These are phyloP conservation scores for Trematocara caparti DNA, from an alignment of 2,797 vertebrate genomes.

Conservation along the genomic window DNA sequence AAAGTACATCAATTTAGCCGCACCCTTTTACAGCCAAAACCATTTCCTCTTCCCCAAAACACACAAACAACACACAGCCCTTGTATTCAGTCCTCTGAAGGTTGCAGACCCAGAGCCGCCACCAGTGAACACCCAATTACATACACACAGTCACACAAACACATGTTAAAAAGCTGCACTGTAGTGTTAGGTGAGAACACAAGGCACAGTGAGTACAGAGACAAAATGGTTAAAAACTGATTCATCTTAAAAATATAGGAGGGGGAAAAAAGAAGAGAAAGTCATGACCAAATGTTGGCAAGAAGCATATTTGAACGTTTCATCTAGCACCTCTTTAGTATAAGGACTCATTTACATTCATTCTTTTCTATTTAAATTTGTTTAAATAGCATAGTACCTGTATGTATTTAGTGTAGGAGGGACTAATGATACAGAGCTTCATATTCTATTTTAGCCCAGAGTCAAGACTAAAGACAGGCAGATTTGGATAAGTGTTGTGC, in stretches of 20 bases:
- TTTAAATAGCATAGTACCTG: neutral
- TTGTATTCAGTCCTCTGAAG: slow-evolving; percentile 36
- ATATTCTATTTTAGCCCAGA: neutral
- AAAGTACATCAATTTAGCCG: slow-evolving; percentile 13
- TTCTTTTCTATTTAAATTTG: neutral
- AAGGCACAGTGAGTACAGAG: neutral
- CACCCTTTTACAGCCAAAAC: slow-evolving; percentile 20
- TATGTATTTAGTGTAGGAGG: neutral
- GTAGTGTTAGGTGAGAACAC: neutral
- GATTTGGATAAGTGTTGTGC: neutral
- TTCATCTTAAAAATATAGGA: neutral
- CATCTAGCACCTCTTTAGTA: neutral
- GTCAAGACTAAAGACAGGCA: neutral
- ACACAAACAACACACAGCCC: slow-evolving; percentile 51
- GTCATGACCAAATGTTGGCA: neutral
- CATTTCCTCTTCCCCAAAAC: slow-evolving; percentile 50
- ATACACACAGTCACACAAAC: slow-evolving; percentile 1
- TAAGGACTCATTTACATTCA: neutral
- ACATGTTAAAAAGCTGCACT: slow-evolving; percentile 5
- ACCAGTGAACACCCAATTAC: slow-evolving; percentile 55
- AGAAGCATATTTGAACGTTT: neutral
- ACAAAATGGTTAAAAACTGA: neutral
- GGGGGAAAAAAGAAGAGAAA: neutral
- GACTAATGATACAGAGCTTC: neutral
- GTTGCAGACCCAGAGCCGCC: slow-evolving; percentile 50